These are phyloP conservation scores for Lysiphlebus fabarum DNA, from an alignment of 1,140 invertebrate species.

Conservation along the genomic window DNA sequence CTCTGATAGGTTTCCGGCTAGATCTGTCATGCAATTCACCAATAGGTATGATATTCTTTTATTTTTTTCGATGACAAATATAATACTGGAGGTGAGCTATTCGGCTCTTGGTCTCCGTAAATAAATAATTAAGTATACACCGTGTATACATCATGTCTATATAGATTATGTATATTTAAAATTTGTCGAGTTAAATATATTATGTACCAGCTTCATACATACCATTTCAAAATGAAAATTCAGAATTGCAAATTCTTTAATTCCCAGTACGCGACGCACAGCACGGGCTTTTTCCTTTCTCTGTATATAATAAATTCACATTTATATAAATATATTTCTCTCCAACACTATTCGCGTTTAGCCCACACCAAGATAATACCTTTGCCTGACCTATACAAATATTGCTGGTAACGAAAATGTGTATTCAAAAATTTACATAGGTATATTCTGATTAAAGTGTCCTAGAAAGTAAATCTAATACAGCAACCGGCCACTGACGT, in stretches of 20 bases:
- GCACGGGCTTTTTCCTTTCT: conserved; percentile 20
- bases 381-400: conserved; percentile 56
- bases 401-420: conserved; percentile 49
- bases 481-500: conserved; percentile 34
- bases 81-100: no score
- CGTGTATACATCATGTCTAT: no score
- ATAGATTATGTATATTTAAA: no score
- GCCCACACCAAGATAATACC: conserved; percentile 47
- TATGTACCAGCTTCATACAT: conserved; percentile 2
- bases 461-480: conserved; percentile 57
- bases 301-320: neutral
- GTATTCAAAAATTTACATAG: conserved; percentile 59
- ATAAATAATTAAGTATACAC: no score
- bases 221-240: conserved; percentile 48
- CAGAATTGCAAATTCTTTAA: conserved; percentile 59
- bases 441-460: conserved; percentile 58
- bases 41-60: no score
- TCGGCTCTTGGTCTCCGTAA: no score
- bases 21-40: no score
- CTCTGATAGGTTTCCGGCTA: no score
- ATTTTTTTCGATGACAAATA: no score
- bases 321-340: conserved; percentile 4
- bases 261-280: conserved; percentile 39
- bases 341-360: conserved; percentile 3
- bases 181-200: neutral